phyloP scores from a whole-genome alignment of 2,113 vertebrate genomes.

The Sylvicapra grimmia region DNA sequence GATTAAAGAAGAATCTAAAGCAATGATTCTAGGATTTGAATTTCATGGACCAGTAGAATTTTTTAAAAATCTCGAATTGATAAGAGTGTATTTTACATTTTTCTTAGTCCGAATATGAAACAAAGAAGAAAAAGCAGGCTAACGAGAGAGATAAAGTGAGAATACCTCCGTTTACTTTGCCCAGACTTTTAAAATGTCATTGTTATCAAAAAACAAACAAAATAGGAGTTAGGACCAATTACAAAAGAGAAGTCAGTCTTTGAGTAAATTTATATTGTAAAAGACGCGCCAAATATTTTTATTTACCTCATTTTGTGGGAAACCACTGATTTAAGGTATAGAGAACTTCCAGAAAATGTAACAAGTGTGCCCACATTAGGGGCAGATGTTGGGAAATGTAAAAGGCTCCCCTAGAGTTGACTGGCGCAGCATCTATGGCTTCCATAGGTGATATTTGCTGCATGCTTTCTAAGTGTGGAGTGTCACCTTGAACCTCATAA shows the following conservation, averaged over 20 bases:
- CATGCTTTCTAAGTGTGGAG: too few species aligned
- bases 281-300: not conserved
- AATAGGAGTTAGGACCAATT: not conserved
- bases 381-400: not conserved
- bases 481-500: not conserved
- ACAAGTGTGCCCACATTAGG: not conserved
- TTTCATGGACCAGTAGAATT: not conserved
- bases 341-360: not conserved
- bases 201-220: not conserved
- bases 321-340: not conserved
- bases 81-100: not conserved
- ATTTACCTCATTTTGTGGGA: not conserved
- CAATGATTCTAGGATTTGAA: not conserved
- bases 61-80: not conserved
- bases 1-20: not conserved
- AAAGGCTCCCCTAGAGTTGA: too few species aligned
- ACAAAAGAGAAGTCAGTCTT: not conserved
- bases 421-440: rapidly evolving
- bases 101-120: not conserved
- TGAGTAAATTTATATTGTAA: not conserved
- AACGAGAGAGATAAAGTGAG: not conserved
- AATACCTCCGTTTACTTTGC: not conserved
- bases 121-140: not conserved
- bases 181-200: not conserved
- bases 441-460: not conserved